These are phyloP conservation scores for Micropoecilia bifurca DNA, from an alignment of 2,797 vertebrate genomes.

Conservation along the genomic window DNA sequence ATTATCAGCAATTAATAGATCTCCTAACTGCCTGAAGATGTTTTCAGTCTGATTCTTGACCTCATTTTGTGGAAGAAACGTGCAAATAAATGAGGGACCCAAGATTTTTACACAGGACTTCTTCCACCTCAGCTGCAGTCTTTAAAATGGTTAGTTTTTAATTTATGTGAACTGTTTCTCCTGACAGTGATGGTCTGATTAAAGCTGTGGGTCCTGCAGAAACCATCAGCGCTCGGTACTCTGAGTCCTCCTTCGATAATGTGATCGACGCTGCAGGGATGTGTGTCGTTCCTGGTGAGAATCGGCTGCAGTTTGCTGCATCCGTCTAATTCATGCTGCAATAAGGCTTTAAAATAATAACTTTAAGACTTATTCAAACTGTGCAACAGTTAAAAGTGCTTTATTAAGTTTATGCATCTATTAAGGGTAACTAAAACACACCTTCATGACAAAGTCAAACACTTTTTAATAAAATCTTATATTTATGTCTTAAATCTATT, in stretches of 20 bases:
- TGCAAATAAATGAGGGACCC: not conserved
- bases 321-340: not conserved
- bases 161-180: not conserved
- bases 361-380: not conserved
- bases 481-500: not conserved
- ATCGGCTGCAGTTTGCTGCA: not conserved
- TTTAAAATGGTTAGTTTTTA: not conserved
- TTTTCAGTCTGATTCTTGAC: not conserved
- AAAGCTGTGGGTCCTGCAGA: constrained; percentile 87
- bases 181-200: constrained; percentile 88
- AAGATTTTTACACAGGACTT: not conserved
- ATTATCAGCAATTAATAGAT: not conserved
- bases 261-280: constrained; percentile 91
- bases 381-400: not conserved
- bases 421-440: not conserved
- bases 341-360: no score
- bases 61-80: not conserved
- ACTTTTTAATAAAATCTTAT: not conserved
- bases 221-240: constrained; percentile 81
- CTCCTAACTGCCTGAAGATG: not conserved
- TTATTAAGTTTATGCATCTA: not conserved
- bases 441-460: not conserved
- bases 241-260: constrained; percentile 84
- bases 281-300: constrained; percentile 91
- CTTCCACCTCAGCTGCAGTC: not conserved